phyloP scores from a whole-genome alignment of 1,140 invertebrate genomes.

The Drosophila quadrilineata region DNA sequence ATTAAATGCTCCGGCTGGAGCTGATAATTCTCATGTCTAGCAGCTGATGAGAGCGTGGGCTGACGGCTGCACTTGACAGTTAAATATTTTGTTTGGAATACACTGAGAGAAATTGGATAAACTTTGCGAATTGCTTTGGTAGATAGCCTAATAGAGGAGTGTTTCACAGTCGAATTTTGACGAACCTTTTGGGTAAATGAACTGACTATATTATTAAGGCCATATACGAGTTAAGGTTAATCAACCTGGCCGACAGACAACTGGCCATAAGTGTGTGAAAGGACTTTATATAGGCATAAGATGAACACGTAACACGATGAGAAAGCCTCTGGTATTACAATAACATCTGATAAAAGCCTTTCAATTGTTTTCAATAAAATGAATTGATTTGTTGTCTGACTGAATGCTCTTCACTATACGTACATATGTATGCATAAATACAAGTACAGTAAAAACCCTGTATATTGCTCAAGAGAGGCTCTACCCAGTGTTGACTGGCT shows the following conservation, averaged over 20 bases:
- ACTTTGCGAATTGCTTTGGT: not conserved
- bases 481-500: constrained; percentile 32
- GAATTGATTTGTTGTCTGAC: constrained; percentile 73
- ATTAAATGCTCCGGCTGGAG: constrained; percentile 28
- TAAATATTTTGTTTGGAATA: constrained; percentile 36
- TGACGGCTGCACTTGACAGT: constrained; percentile 61
- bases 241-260: constrained; percentile 16
- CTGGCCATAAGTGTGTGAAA: constrained; percentile 23
- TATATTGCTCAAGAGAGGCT: constrained; percentile 22
- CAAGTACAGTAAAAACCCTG: not conserved
- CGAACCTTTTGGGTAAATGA: constrained; percentile 3
- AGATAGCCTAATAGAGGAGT: too few relatives aligned
- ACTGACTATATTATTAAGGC: constrained; percentile 10
- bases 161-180: too few relatives aligned
- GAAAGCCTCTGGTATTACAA: too few relatives aligned
- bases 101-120: constrained; percentile 34
- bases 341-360: constrained; percentile 25
- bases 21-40: constrained; percentile 35
- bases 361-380: constrained; percentile 76
- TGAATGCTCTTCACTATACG: constrained; percentile 15
- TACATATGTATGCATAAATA: not conserved
- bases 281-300: constrained; percentile 14
- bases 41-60: constrained; percentile 49
- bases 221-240: constrained; percentile 13
- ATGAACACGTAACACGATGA: constrained; percentile 5